Evolutionary conservation across 2,888 invertebrate genomes (phyloP), one percentile per base, ranked within the genome.

Genomic region (Spilarctia lutea): DNA sequence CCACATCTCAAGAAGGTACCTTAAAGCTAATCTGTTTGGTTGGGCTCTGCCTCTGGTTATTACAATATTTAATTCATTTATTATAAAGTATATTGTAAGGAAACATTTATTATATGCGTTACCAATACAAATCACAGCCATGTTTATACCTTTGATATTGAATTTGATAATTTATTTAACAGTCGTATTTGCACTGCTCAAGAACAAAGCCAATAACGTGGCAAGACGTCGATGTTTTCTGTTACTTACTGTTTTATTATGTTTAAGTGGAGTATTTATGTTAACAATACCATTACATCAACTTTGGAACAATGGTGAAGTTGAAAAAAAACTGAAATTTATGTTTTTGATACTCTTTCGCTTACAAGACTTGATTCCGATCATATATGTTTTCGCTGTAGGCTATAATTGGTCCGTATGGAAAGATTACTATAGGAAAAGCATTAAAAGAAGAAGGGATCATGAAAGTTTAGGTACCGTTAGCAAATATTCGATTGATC

Each of bases 1-100:
- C 71, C 65, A 69, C 4, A 27, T 75, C 8, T 33, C 42, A 0
- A 75, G n/a, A 3, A 75, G 11, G 69, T 82, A n/a, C 68, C 70
- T 2, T 77, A 76, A 74, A 73, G 77, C 68, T 24, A 68, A 45
- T 11, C 48, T 68, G 24, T 68, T 68, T 13, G 27, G 45, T 13
- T 68, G 68, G 68, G 13, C 24, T 33, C 33, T 68, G 8, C 68
- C 68, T 35, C n/a, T 69, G 24, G 6, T 35, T 3, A 1, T 63
- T 1, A 60, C 42, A 11, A 45, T 42, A 13, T 71, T 45, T 27
- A 45, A 33, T 45, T 11, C 30, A 13, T n/a, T 65, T 71, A 24
- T 42, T 30, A 24, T 65, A 24, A 52, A n/a, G n/a, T 35, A n/a
- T n/a, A 35, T 69, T 16, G n/a, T 35, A n/a, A n/a, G 16, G 1